These are phyloP conservation scores for Zophobas morio DNA, from an alignment of 1,140 invertebrate species.

Conservation along the genomic window DNA sequence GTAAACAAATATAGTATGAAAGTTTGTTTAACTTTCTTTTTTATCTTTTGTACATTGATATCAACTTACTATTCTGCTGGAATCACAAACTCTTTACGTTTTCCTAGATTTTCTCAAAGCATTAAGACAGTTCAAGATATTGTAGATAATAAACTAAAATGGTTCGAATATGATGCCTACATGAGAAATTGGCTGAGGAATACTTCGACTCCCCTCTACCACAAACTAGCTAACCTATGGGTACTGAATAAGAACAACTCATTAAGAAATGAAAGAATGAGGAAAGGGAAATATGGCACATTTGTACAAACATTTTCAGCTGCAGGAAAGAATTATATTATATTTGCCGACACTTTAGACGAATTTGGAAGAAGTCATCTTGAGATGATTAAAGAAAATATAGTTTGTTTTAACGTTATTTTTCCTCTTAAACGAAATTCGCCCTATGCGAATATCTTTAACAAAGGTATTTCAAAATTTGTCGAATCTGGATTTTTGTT, in stretches of 20 bases:
- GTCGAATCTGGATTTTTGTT: conserved; percentile 33
- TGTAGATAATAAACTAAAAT: background rate
- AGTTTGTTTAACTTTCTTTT: background rate
- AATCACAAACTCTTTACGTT: background rate
- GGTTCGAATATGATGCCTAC: background rate
- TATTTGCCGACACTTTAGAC: background rate
- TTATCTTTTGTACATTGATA: background rate
- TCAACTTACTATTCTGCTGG: conserved; percentile 8
- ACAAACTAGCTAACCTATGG: background rate
- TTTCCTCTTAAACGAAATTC: conserved; percentile 26
- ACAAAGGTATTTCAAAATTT: conserved; percentile 2
- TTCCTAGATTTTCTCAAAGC: background rate
- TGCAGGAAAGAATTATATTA: background rate
- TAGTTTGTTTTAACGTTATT: conserved; percentile 15
- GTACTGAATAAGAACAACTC: background rate
- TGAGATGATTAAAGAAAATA: background rate
- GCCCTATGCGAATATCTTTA: conserved; percentile 22
- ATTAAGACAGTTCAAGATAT: conserved; percentile 12
- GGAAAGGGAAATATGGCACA: background rate
- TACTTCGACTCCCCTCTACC: background rate
- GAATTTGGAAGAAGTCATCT: background rate
- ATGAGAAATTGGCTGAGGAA: conserved; percentile 1
- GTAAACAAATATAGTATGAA: background rate
- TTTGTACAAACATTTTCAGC: conserved; percentile 1
- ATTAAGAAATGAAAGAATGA: background rate